phyloP scores from a whole-genome alignment of 2,797 vertebrate species.

The Poeciliopsis gracilis region DNA sequence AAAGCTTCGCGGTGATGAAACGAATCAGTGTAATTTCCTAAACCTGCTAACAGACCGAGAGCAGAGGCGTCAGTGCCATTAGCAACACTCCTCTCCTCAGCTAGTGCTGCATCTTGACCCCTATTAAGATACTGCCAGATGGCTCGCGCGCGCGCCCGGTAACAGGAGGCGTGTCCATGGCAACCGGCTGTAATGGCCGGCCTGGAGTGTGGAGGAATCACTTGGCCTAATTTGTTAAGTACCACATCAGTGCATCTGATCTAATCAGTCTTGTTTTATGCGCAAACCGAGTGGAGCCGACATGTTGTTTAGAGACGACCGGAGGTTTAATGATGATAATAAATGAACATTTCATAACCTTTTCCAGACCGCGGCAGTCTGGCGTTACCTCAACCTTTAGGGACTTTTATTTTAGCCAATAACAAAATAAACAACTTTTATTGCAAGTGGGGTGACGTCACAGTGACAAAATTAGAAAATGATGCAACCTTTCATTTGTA shows the following conservation, averaged over 20 bases:
- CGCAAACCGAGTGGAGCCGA: slow-evolving; percentile 75
- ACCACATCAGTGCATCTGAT: slow-evolving; percentile 79
- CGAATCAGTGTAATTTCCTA: slow-evolving; percentile 67
- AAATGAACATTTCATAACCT: slow-evolving; percentile 8
- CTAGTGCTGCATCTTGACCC: slow-evolving; percentile 78
- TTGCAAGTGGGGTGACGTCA: neutral
- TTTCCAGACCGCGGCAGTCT: neutral
- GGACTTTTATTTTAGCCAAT: neutral
- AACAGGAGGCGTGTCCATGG: slow-evolving; percentile 77
- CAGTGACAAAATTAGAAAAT: too few species aligned
- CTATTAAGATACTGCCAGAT: slow-evolving; percentile 84
- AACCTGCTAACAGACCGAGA: slow-evolving; percentile 73
- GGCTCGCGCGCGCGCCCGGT: slow-evolving; percentile 53
- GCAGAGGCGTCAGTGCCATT: slow-evolving; percentile 71
- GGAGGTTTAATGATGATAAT: slow-evolving; percentile 22
- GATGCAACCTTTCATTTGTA: neutral
- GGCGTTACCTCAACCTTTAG: slow-evolving; percentile 1
- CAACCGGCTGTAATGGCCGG: slow-evolving; percentile 79
- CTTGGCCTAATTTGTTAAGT: slow-evolving; percentile 86
- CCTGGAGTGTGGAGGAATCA: slow-evolving; percentile 77
- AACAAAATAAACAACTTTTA: too few species aligned
- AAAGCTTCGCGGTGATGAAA: slow-evolving; percentile 42
- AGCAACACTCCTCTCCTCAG: slow-evolving; percentile 69
- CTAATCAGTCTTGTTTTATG: slow-evolving; percentile 79
- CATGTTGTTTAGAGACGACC: slow-evolving; percentile 47